phyloP scores from a whole-genome alignment of 2,797 vertebrate species.

The Poecilia gillii region DNA sequence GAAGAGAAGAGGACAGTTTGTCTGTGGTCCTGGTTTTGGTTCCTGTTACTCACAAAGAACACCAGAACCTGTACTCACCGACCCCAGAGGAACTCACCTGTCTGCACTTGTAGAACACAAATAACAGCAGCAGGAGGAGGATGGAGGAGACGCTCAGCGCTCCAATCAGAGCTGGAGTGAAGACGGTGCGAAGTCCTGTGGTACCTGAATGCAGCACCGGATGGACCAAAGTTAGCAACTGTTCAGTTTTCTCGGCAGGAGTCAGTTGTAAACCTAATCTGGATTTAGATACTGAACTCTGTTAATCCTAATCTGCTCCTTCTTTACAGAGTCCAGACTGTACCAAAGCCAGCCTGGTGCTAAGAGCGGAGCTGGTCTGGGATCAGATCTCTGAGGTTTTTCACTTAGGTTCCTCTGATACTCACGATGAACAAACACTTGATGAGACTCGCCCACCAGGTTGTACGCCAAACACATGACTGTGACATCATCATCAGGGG shows the following conservation, averaged over 20 bases:
- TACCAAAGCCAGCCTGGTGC: background rate
- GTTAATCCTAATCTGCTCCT: background rate
- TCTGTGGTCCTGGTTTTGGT: background rate
- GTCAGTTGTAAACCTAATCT: background rate
- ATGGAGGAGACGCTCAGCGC: slow-evolving; percentile 51
- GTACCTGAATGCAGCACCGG: background rate
- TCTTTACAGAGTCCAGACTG: no score
- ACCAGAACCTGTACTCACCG: no score
- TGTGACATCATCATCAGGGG: slow-evolving; percentile 68
- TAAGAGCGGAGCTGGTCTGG: background rate
- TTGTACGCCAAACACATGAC: slow-evolving; percentile 85
- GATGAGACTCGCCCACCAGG: slow-evolving; percentile 63
- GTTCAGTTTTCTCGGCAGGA: background rate
- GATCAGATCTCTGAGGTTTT: background rate
- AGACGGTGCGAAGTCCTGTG: slow-evolving; percentile 13
- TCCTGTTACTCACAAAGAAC: background rate
- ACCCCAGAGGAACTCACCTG: slow-evolving; percentile 76
- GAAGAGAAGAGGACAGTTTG: background rate
- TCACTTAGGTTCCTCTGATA: slow-evolving; percentile 4
- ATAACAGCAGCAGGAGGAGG: slow-evolving; percentile 82
- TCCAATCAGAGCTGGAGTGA: slow-evolving; percentile 73
- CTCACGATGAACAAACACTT: slow-evolving; percentile 53
- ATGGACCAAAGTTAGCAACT: background rate
- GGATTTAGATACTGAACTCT: background rate
- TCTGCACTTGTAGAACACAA: slow-evolving; percentile 89